Evolutionary conservation across 2,888 invertebrate genomes (phyloP).

Genomic region (Andrena bicolor): DNA sequence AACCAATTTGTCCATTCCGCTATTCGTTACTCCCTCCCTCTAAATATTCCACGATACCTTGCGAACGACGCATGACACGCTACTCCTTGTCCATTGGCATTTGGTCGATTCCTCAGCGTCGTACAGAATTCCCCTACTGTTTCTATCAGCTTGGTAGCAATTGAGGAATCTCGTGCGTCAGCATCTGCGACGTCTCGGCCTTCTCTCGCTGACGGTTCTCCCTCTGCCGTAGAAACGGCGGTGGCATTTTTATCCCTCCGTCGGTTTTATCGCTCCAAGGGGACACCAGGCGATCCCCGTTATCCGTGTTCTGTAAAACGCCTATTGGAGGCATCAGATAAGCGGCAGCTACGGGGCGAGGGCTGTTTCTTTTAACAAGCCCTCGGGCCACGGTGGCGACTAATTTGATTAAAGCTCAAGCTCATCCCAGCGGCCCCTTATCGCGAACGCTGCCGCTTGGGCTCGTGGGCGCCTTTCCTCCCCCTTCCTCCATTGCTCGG

Average conservation of each 20-base stretch:
- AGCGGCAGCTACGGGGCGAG: neutral
- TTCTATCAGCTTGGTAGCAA: neutral
- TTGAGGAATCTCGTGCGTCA: neutral
- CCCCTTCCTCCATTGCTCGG: slow-evolving; percentile 45
- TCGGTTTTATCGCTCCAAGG: slow-evolving; percentile 10
- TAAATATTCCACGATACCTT: no score
- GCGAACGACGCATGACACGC: no score
- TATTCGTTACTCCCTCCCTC: slow-evolving; percentile 9
- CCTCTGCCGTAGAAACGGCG: neutral
- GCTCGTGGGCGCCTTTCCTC: slow-evolving; percentile 24
- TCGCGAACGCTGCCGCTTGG: slow-evolving; percentile 36
- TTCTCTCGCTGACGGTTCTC: neutral
- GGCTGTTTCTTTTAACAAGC: slow-evolving; percentile 35
- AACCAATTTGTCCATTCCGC: slow-evolving; percentile 10
- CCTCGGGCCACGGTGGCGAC: slow-evolving; percentile 31
- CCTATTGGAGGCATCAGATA: slow-evolving; percentile 30
- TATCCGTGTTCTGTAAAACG: slow-evolving; percentile 20
- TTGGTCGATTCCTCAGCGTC: neutral
- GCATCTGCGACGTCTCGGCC: neutral
- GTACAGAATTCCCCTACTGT: neutral
- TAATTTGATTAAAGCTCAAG: slow-evolving; percentile 61
- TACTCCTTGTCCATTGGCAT: neutral
- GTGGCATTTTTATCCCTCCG: slow-evolving; percentile 10
- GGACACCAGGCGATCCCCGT: neutral
- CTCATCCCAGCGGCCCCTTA: slow-evolving; percentile 39